Evolutionary conservation across 2,113 vertebrate genomes (phyloP).

Genomic region (Ancistrus triradiatus): DNA sequence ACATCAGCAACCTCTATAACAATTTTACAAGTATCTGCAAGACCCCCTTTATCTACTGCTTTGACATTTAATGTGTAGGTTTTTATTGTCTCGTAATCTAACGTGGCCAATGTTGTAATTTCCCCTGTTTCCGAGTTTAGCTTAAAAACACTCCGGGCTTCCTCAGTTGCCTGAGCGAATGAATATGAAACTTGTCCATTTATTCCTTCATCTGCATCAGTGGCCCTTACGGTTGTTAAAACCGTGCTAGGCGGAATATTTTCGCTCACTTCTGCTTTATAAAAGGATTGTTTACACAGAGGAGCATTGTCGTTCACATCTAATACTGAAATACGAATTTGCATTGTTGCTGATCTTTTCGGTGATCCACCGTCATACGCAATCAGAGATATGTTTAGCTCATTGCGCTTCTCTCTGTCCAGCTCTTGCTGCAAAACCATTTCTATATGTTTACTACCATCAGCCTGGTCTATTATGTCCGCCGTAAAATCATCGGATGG

Average conservation of each 20-base stretch:
- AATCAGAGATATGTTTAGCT: conserved; percentile 56
- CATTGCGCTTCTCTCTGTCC: conserved; percentile 59
- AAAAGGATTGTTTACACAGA: conserved; percentile 56
- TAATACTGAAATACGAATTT: conserved; percentile 57
- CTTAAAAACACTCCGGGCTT: conserved; percentile 50
- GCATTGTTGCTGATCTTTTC: conserved; percentile 46
- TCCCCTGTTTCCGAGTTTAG: conserved; percentile 9
- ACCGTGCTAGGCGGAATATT: conserved; percentile 47
- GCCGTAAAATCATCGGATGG: conserved; percentile 59
- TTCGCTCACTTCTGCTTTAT: conserved; percentile 53
- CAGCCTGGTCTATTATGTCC: conserved; percentile 39
- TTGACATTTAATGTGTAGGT: conserved; percentile 61
- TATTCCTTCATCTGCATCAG: conserved; percentile 60
- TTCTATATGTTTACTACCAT: conserved; percentile 58
- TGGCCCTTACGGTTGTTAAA: conserved; percentile 56
- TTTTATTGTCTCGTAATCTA: conserved; percentile 67
- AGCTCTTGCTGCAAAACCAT: conserved; percentile 61
- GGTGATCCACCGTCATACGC: conserved; percentile 67
- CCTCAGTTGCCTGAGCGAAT: conserved; percentile 54
- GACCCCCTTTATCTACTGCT: conserved; percentile 65
- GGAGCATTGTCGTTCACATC: conserved; percentile 69
- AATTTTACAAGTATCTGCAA: conserved; percentile 56
- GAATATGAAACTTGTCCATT: conserved; percentile 63
- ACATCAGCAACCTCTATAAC: conserved; percentile 60
- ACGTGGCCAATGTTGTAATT: not conserved